Percentiles rank a stretch among this genome's conserved stretches.
phyloP scores from a whole-genome alignment of 2,797 vertebrate genomes.

The Luscinia luscinia region DNA sequence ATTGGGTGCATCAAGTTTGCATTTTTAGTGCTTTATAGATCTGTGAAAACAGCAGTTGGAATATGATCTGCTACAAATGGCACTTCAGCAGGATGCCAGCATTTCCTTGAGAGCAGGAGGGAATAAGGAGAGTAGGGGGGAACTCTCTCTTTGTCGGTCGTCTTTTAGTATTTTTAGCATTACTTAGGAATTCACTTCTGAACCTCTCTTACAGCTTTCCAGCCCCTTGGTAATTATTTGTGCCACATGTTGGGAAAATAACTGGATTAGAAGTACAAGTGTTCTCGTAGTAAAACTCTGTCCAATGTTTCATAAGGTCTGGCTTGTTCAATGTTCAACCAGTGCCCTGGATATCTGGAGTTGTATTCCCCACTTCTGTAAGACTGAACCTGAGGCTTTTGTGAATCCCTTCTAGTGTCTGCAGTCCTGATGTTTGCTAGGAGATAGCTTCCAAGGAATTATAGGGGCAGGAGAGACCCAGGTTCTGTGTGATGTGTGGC shows the following conservation, averaged over 20 bases:
- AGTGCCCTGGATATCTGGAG: background rate
- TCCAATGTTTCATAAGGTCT: background rate
- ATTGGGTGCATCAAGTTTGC: background rate
- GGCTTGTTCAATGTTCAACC: rapidly evolving
- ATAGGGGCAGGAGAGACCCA: background rate
- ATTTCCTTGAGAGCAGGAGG: background rate
- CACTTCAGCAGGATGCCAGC: background rate
- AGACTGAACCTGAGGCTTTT: background rate
- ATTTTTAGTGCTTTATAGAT: background rate
- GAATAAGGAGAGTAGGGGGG: background rate
- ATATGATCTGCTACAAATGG: background rate
- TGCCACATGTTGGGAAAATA: background rate
- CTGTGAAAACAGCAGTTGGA: background rate
- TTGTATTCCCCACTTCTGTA: background rate
- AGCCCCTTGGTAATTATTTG: background rate
- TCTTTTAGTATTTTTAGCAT: background rate
- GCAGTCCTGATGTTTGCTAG: background rate
- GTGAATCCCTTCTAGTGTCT: background rate
- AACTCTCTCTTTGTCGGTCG: background rate
- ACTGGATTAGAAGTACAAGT: background rate
- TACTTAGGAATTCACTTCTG: background rate
- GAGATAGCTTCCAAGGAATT: background rate
- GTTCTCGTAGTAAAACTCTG: background rate
- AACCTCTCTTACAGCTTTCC: background rate
- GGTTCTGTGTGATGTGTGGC: background rate